Base-by-base conservation (phyloP, 1,140 invertebrate genomes). In the Micrasema longulum region DNA sequence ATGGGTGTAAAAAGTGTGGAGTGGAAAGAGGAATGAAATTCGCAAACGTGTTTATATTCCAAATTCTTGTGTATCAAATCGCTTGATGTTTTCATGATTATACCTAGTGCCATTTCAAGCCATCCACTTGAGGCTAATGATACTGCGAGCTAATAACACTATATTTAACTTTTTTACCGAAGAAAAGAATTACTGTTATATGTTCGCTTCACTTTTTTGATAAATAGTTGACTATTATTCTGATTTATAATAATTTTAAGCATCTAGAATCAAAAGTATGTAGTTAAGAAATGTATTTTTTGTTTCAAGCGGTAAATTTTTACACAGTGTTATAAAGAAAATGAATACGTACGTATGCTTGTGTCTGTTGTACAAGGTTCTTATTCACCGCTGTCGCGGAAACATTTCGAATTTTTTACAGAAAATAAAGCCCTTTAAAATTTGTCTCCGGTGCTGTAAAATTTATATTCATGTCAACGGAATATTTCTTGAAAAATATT, bases 1-100 rank as follows among this genome's bases (percentile, higher is more conserved):
- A 48, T 43, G 62, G 63, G 63, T 60, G 60, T 65, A 55, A 72
- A 66, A 70, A 63, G 45, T 45, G 60, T 26, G 60, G 22, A 47
- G 26, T 16, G 38, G 45, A 66, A 22, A 10, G 47, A 52, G 47
- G 9, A 18, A 36, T 16, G 47, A 66, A 48, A 26, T 47, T 11
- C 45, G 22, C 41, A 64, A 64, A 64, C 41, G 26, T 64, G 45
- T 60, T 64, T 64, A 48, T 48, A 48, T 31, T 47, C 62, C 14
- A 23, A 36, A 64, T 47, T 31, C 62, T 35, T 64, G 62, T 64
- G 45, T 64, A 60, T 60, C 55, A 60, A 60, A 60, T 48, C 41
- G 62, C 23, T 26, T 35, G 22, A 48, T 38, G 57, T 31, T 62
- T 20, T 12, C 31, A 20, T 48, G 62, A 64, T 64, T 22, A 60